A percentile compares a stretch with the other conserved stretches of the same genome.
phyloP scores from a whole-genome alignment of 2,113 vertebrate genomes.

The Siniperca chuatsi region DNA sequence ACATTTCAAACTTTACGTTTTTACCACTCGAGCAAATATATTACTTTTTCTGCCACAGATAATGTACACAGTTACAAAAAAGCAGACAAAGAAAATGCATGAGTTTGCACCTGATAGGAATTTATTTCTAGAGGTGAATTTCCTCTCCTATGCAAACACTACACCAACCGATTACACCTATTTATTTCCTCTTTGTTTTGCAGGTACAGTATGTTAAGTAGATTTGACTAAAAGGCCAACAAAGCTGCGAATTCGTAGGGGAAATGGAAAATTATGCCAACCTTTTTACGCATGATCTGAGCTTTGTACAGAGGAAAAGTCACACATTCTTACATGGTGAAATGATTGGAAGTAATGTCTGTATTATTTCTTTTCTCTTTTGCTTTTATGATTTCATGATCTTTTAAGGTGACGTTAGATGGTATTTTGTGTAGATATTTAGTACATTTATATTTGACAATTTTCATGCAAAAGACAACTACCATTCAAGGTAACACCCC shows the following conservation, averaged over 20 bases:
- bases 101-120: background rate
- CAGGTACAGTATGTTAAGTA: background rate
- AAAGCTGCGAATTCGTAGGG: background rate
- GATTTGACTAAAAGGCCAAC: background rate
- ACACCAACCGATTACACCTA: background rate
- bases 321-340: background rate
- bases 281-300: background rate
- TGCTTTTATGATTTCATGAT: background rate
- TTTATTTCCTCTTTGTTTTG: background rate
- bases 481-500: too few species aligned
- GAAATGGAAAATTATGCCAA: background rate
- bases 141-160: background rate
- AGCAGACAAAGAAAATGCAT: too few species aligned
- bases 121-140: background rate
- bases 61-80: too few species aligned
- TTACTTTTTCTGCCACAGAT: too few species aligned
- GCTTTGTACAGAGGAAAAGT: background rate
- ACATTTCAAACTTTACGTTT: background rate
- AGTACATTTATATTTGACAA: background rate
- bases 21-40: background rate
- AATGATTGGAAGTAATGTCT: background rate
- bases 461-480: background rate
- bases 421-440: background rate
- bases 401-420: background rate
- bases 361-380: background rate